Conservation (phyloP, 92 coral and sea anemone species). For the Anthopleura xanthogrammica region DNA sequence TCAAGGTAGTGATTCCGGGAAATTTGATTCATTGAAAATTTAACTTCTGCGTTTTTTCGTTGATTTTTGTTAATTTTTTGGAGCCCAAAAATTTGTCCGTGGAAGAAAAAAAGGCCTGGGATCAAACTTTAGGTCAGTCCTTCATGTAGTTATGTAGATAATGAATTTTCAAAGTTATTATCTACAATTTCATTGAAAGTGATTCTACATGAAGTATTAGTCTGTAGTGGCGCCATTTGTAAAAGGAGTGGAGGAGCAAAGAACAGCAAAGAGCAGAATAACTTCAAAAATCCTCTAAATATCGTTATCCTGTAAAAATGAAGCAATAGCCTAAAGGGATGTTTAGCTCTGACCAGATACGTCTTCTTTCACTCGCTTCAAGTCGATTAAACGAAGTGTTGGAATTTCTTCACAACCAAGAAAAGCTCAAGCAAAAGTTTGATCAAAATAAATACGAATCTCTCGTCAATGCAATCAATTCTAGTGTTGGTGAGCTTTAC, state of each 20-base stretch:
- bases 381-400: not conserved
- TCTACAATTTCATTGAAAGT: not conserved
- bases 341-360: not conserved
- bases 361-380: constrained; percentile 12
- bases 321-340: not conserved
- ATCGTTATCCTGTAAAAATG: not conserved
- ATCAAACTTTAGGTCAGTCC: not conserved
- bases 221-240: not conserved
- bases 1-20: no score
- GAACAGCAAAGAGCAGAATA: not conserved
- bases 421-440: not conserved
- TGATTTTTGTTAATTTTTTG: no score
- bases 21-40: no score
- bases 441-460: not conserved
- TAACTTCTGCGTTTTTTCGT: no score
- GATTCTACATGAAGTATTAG: not conserved
- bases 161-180: not conserved
- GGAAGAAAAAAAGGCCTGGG: not conserved
- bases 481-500: constrained; percentile 37
- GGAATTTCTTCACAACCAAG: constrained; percentile 10
- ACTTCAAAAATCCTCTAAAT: not conserved
- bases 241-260: not conserved
- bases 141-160: not conserved
- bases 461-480: constrained; percentile 4
- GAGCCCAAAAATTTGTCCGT: no score